Percentiles rank a stretch among this genome's conserved stretches.
phyloP scores from a whole-genome alignment of 1,140 invertebrate species.

The Akabosia matsudoensis region DNA sequence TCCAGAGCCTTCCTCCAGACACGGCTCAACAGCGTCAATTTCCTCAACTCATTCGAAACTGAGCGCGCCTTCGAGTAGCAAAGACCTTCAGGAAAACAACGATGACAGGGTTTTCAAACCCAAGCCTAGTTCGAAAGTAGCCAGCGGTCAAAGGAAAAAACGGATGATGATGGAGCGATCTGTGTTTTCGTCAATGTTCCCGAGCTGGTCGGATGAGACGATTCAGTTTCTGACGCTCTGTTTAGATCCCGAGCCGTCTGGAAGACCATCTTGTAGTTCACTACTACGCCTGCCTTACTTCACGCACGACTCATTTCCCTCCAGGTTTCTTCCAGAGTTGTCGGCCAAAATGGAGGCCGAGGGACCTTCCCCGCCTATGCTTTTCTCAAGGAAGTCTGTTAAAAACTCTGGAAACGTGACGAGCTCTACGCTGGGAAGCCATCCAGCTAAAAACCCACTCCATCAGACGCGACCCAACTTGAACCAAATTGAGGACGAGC shows the following conservation, averaged over 20 bases:
- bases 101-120: neutral
- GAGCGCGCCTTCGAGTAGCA: constrained; percentile 27
- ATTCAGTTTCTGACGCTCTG: constrained; percentile 42
- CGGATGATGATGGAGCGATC: constrained; percentile 27
- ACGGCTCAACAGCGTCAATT: constrained; percentile 44
- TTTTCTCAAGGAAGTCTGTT: too few species aligned
- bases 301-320: constrained; percentile 45
- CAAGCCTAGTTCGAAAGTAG: neutral
- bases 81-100: constrained; percentile 17
- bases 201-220: constrained; percentile 43
- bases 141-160: constrained; percentile 3
- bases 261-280: constrained; percentile 39
- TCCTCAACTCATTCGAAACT: too few species aligned
- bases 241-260: constrained; percentile 42
- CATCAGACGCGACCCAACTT: constrained; percentile 31
- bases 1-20: constrained; percentile 35
- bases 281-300: constrained; percentile 44
- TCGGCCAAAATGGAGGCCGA: constrained; percentile 44
- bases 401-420: too few species aligned
- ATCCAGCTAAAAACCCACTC: constrained; percentile 30
- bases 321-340: constrained; percentile 43
- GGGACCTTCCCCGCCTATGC: constrained; percentile 27
- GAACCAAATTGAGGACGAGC: neutral
- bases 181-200: constrained; percentile 44
- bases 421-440: too few species aligned